Evolutionary conservation across 2,888 invertebrate genomes (phyloP).

Genomic region (Elmis aenea): DNA sequence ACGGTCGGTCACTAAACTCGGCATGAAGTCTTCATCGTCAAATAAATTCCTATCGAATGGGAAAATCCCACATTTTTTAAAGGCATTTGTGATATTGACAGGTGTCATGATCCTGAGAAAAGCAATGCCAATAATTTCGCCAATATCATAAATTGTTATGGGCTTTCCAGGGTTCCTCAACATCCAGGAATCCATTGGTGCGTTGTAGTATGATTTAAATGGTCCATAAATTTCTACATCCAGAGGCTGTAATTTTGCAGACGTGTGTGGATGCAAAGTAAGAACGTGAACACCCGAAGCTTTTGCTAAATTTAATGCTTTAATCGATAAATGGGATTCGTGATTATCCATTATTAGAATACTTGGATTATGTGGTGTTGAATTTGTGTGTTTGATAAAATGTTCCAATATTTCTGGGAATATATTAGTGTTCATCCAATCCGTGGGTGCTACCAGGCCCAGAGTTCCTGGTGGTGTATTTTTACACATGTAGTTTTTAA

Average conservation of each 20-base stretch:
- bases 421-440: conserved; percentile 19
- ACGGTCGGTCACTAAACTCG: conserved; percentile 16
- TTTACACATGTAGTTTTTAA: conserved; percentile 1
- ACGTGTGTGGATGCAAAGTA: conserved; percentile 41
- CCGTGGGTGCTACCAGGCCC: not conserved
- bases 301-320: conserved; percentile 31
- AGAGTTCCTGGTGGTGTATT: not conserved
- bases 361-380: not conserved
- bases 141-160: conserved; percentile 39
- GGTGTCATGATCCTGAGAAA: conserved; percentile 17
- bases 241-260: conserved; percentile 43
- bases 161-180: conserved; percentile 37
- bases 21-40: conserved; percentile 17
- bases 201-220: conserved; percentile 34
- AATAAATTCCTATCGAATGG: conserved; percentile 21
- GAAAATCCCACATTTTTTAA: conserved; percentile 19
- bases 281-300: conserved; percentile 37
- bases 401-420: conserved; percentile 37
- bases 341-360: conserved; percentile 36
- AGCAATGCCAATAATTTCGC: conserved; percentile 19
- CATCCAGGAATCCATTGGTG: conserved; percentile 33
- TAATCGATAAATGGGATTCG: conserved; percentile 30
- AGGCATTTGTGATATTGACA: conserved; percentile 18
- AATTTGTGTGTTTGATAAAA: conserved; percentile 29
- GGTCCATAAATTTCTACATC: conserved; percentile 41